A percentile compares a stretch with the other conserved stretches of the same genome.
Conservation (phyloP, 35 echinoderm and acorn worm genomes). For the Acanthaster planci region DNA sequence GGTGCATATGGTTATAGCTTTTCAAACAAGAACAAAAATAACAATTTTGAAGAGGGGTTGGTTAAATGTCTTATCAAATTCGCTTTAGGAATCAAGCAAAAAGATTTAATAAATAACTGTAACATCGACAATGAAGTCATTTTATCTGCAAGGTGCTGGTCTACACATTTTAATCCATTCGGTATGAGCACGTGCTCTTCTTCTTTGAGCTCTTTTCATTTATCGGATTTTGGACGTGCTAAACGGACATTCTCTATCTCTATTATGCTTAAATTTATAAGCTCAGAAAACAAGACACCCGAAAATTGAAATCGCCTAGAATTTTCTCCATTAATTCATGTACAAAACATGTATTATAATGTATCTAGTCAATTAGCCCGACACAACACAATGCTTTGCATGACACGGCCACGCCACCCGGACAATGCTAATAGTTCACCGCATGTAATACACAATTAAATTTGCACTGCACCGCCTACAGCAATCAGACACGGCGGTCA, state of each 20-base stretch:
- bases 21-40: too few relatives aligned
- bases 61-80: too few relatives aligned
- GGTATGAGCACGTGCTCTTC: neutral
- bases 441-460: constrained; percentile 19
- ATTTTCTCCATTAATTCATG: constrained; percentile 12
- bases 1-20: too few relatives aligned
- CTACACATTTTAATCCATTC: too few relatives aligned
- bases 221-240: neutral
- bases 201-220: neutral
- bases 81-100: too few relatives aligned
- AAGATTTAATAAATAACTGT: too few relatives aligned
- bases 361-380: neutral
- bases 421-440: constrained; percentile 7
- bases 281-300: neutral
- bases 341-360: constrained; percentile 6
- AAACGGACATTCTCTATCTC: neutral
- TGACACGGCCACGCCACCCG: neutral
- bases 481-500: neutral
- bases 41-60: too few relatives aligned
- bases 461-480: neutral
- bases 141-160: too few relatives aligned
- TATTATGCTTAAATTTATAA: neutral
- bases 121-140: too few relatives aligned
- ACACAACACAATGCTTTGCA: neutral
- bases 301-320: constrained; percentile 8